Base-by-base conservation (phyloP, 2,888 invertebrate species). In the Agrilus cyanescens region DNA sequence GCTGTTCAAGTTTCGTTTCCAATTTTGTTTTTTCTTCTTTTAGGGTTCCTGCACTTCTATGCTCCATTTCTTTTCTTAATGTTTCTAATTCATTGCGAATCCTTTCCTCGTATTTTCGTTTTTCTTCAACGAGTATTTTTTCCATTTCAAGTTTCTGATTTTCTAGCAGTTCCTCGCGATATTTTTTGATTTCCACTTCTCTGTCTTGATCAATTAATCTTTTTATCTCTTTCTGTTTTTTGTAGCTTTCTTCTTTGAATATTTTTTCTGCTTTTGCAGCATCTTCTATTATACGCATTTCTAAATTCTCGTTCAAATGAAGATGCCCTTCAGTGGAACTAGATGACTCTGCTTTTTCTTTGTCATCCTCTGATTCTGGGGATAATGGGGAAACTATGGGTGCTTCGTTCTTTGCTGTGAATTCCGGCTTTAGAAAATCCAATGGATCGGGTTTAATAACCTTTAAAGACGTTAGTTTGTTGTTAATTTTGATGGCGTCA, bases 381-480 rank as follows among this genome's bases (percentile, higher is more conserved):
- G 25, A 25, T 25, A 25, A 25, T 10, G 25, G 25, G 3, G 25
- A 25, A 25, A 25, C 10, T 25, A 25, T 25, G 8, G 25, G 25
- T 10, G 25, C 8, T 4, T 25, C 25, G 4, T 66, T 70, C 61
- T 72, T 75, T 46, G 72, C 69, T 49, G 74, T 75, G 1, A 76
- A 57, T 49, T 72, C 73, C 0, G 73, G 75, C 52, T 74, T 75
- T 40, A 76, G 73, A 51, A 76, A 78, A 50, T 76, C 76, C 0
- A 66, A 69, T 0, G 76, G 72, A 6, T 76, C 72, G 0, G 76
- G 76, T 41, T 74, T 72, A 0, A 77, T 60, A 2, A 76, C 57
- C 32, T 75, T 74, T 42, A 65, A 53, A n/a, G n/a, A n/a, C n/a
- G 32, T 41, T 25, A 10, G 35, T 30, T 14, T 38, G 36, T 25